Base-by-base conservation (phyloP, 2,797 vertebrate genomes). In the Pseudochaenichthys georgianus region DNA sequence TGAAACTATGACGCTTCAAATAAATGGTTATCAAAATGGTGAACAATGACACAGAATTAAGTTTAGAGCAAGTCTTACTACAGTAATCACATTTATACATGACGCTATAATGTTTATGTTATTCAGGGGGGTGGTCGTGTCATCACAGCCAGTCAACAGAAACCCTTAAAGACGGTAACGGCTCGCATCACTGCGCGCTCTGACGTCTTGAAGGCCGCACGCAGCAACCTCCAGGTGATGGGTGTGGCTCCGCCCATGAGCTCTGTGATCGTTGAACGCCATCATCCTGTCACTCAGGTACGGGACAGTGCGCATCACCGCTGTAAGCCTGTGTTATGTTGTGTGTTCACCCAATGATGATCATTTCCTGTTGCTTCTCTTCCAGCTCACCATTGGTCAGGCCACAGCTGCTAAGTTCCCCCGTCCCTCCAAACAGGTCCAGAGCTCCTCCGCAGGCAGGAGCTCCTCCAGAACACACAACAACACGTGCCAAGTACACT, bases 251-350 rank as follows among this genome's bases (percentile, higher is more conserved):
- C 98, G 23, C 96, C 97, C 58, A 95, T 98, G 96, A 97, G 95
- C 90, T 97, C 97, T 8, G 93, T 99, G 28, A 80, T 97, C 52
- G 95, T 99, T 57, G 98, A 99, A 91, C 97, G 97, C 65, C 97
- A 99, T 86, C 97, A 97, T 85, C 97, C 98, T 6, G 92, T 97
- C 64, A 96, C 96, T 80, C 96, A 98, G 96, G 98, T 99, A 92
- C 78, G 45, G 11, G 17, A 34, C 21, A n/a, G 4, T 16, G 19
- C 58, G 52, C 8, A 34, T 63, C 43, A 11, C 31, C 5, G 6
- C 16, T 41, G 34, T 59, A 41, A 43, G 1, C 41, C 19, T 34
- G 15, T 19, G 34, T 43, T 47, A 15, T 64, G 34, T 13, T 31
- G 1, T 9, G 7, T 64, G 1, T 16, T 15, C 21, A 0, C 38